These are phyloP conservation scores for Pachyramphus minor DNA, from an alignment of 2,113 vertebrate genomes.

Conservation along the genomic window DNA sequence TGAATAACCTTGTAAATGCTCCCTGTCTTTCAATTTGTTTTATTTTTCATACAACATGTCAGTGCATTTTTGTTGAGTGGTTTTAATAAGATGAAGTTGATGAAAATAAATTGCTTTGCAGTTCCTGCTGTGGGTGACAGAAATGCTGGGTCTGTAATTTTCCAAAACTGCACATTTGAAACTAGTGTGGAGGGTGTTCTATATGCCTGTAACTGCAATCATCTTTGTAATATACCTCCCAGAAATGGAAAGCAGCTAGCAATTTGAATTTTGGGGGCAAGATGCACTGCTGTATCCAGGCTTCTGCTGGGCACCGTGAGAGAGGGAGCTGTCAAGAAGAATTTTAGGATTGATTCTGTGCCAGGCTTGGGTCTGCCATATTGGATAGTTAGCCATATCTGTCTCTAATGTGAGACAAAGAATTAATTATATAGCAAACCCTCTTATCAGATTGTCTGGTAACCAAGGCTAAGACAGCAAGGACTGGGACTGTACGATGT, in stretches of 20 bases:
- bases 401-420: background rate
- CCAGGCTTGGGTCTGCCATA: background rate
- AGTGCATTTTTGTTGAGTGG: constrained; percentile 43
- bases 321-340: background rate
- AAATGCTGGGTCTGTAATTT: constrained; percentile 57
- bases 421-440: background rate
- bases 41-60: constrained; percentile 39
- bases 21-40: constrained; percentile 58
- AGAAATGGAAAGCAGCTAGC: background rate
- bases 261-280: background rate
- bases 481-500: background rate
- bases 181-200: background rate
- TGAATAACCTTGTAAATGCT: constrained; percentile 53
- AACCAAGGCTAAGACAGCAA: background rate
- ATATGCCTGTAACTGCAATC: background rate
- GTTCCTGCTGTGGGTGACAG: constrained; percentile 61
- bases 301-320: background rate
- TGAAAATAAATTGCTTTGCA: constrained; percentile 63
- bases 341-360: background rate
- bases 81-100: constrained; percentile 62
- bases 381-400: background rate
- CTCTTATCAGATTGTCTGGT: background rate
- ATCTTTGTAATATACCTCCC: background rate
- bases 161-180: constrained; percentile 26
- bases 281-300: background rate